Conservation (phyloP, 2,113 vertebrate species). For the Petrocephalus zakoni region DNA sequence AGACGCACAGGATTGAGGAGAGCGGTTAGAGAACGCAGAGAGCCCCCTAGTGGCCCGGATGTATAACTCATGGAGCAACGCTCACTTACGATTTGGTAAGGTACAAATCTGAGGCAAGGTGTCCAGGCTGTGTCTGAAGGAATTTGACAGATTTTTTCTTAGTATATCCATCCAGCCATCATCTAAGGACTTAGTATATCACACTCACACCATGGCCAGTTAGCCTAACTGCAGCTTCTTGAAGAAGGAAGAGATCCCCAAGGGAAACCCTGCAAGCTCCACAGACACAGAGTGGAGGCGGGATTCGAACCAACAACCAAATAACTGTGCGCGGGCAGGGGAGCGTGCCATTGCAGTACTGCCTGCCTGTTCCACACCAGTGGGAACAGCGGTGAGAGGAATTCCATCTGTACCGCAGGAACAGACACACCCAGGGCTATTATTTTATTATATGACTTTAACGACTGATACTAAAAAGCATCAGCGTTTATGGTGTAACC, state of each 20-base stretch:
- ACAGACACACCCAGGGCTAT: slow-evolving; percentile 1
- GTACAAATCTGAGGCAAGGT: not conserved
- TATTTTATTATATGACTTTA: slow-evolving; percentile 18
- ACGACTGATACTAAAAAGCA: slow-evolving; percentile 18
- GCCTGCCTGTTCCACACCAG: not conserved
- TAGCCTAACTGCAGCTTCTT: not conserved
- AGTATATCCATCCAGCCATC: not conserved
- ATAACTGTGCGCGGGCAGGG: not conserved
- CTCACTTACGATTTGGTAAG: not conserved
- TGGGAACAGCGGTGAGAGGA: not conserved
- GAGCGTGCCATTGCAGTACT: not conserved
- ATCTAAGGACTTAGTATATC: not conserved
- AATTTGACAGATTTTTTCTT: not conserved
- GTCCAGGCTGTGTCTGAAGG: not conserved
- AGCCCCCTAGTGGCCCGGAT: too few species aligned
- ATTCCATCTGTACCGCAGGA: slow-evolving; percentile 27
- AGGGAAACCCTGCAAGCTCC: not conserved
- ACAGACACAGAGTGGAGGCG: not conserved
- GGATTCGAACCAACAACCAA: not conserved
- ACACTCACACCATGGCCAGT: not conserved
- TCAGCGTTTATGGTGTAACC: not conserved
- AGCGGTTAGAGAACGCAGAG: too few species aligned
- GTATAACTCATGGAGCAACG: not conserved
- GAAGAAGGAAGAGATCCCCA: not conserved
- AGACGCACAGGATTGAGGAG: not conserved